Percentiles rank a stretch among this genome's conserved stretches.
phyloP scores from a whole-genome alignment of 2,113 vertebrate species.

The Trichechus manatus region DNA sequence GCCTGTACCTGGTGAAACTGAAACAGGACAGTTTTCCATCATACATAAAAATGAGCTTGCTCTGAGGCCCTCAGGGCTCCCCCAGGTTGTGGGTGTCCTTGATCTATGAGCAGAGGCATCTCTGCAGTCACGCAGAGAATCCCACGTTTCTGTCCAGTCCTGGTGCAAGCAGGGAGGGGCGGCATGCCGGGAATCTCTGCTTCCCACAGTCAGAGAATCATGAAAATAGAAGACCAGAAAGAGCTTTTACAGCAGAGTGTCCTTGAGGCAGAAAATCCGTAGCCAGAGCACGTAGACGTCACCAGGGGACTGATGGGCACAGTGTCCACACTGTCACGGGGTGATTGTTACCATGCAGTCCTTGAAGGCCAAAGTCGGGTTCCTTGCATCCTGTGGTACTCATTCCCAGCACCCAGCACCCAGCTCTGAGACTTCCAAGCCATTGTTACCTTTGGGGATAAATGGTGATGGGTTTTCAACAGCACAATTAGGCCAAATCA shows the following conservation, averaged over 20 bases:
- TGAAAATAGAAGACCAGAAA: conserved; percentile 59
- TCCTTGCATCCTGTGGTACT: background rate
- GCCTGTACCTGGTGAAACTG: background rate
- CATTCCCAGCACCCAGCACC: background rate
- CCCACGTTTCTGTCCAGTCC: conserved; percentile 21
- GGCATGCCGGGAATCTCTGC: background rate
- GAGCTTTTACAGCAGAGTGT: conserved; percentile 37
- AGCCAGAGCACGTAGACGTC: conserved; percentile 27
- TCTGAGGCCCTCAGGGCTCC: background rate
- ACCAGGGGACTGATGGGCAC: background rate
- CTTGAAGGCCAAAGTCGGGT: background rate
- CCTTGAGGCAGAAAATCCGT: conserved; percentile 61
- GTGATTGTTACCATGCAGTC: background rate
- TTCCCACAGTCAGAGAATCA: background rate
- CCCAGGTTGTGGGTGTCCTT: background rate
- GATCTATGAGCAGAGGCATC: background rate
- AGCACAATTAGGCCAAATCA: conserved; percentile 74
- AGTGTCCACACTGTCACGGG: background rate
- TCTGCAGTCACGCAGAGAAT: background rate
- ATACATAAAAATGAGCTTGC: background rate
- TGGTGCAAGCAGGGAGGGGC: background rate
- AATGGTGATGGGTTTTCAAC: conserved; percentile 66
- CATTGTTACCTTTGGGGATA: conserved; percentile 55
- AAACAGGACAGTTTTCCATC: background rate
- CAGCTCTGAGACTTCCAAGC: background rate